Evolutionary conservation across 2,113 vertebrate species (phyloP), one percentile per base, ranked within the genome.

Genomic region (Mustela nigripes): DNA sequence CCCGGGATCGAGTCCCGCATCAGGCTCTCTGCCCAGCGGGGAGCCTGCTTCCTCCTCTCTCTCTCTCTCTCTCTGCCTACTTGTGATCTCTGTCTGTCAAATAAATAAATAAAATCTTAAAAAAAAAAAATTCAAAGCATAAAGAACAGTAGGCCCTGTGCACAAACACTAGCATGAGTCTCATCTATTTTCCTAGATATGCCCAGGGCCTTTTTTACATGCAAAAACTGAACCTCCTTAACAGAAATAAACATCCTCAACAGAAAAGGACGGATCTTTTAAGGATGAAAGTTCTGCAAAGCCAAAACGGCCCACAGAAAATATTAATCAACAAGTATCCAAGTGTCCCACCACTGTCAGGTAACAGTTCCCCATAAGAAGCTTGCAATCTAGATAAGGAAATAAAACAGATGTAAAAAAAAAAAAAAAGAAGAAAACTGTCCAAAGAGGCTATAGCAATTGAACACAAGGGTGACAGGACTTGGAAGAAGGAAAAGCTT

Each of bases 231-330:
- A 33, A 67, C 53, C 16, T 84, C 16, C 22, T 73, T 67, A 89
- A 74, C 5, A 92, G 71, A 95, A 84, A 94, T 0, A 92, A 73
- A 60, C 36, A 95, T 62, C 0, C 22, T 88, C 28, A 88, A 78
- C 48, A 83, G 50, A 87, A 90, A 91, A 88, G 58, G 33, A 76
- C 50, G 86, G 56, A 10, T 96, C 14, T 94, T 11, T 69, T 92
- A 31, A 90, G 31, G 65, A 1, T 92, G 19, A 87, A 94, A 92
- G 36, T 28, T 65, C 42, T 91, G 48, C 36, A 91, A 96, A 88
- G 73, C 22, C 74, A 50, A 95, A 96, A 97, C 4, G 42, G 39
- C 10, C 36, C 78, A 45, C 26, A 90, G 45, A 84, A 95, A 95
- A 58, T 63, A 95, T 24, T n/a, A 63, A 83, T 42, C 33, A 63